These are phyloP conservation scores for Mobula hypostoma DNA, from an alignment of 2,113 vertebrate species.

Conservation along the genomic window DNA sequence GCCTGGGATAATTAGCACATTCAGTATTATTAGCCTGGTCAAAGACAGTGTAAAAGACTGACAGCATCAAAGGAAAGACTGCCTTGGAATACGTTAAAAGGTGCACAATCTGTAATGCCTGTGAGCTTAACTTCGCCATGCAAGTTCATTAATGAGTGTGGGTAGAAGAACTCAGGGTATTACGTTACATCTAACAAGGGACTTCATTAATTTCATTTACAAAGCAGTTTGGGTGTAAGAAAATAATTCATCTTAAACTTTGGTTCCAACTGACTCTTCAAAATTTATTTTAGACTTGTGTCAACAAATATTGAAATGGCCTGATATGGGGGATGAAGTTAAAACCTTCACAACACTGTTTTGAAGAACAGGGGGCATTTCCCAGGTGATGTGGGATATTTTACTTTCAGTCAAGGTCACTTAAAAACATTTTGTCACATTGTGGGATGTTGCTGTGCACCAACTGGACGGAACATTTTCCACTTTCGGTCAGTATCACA, in stretches of 20 bases:
- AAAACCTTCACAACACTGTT: no score
- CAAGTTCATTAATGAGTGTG: background rate
- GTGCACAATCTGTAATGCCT: background rate
- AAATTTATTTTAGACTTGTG: background rate
- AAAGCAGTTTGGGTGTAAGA: background rate
- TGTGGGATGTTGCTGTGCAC: no score
- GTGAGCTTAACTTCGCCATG: background rate
- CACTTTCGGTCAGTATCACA: no score
- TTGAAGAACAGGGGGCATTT: no score
- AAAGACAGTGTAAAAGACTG: background rate
- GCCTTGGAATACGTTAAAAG: background rate
- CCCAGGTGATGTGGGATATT: no score
- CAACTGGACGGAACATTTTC: no score
- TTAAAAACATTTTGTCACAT: no score
- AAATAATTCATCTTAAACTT: background rate
- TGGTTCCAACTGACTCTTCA: background rate
- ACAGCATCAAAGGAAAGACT: background rate
- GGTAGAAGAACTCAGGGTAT: background rate
- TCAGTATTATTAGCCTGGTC: background rate
- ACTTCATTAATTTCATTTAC: background rate
- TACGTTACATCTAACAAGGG: background rate
- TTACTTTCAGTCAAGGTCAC: no score
- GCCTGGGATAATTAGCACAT: background rate
- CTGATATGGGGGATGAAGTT: no score
- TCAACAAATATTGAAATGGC: no score